Evolutionary conservation across 2,113 vertebrate species (phyloP).

Genomic region (Periophthalmodon schlosseri): DNA sequence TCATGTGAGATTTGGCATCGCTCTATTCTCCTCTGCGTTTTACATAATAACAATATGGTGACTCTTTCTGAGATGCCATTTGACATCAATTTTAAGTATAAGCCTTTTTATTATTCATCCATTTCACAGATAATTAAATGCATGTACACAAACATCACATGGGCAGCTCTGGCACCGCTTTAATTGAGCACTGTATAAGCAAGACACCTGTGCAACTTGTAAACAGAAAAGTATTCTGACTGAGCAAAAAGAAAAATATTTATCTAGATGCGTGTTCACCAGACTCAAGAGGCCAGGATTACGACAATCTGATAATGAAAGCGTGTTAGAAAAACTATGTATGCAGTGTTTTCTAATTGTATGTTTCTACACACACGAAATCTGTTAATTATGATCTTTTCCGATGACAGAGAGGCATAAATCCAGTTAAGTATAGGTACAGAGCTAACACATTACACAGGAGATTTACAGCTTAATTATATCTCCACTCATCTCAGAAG

Average conservation of each 20-base stretch:
- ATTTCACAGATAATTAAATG: slow-evolving; percentile 3
- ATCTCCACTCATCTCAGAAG: slow-evolving; percentile 26
- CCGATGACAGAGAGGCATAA: slow-evolving; percentile 44
- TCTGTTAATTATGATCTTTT: slow-evolving; percentile 62
- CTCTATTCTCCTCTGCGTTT: background rate
- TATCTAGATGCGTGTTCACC: slow-evolving; percentile 7
- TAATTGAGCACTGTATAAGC: background rate
- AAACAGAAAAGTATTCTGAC: slow-evolving; percentile 1
- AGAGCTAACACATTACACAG: slow-evolving; percentile 49
- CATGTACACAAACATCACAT: background rate
- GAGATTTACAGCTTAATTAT: slow-evolving; percentile 64
- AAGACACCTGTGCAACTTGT: background rate
- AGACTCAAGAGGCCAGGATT: slow-evolving; percentile 15
- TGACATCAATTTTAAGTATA: slow-evolving; percentile 21
- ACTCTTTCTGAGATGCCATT: slow-evolving; percentile 10
- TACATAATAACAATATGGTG: slow-evolving; percentile 9
- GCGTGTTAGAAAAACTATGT: slow-evolving; percentile 11
- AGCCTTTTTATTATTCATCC: background rate
- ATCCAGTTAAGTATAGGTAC: slow-evolving; percentile 62
- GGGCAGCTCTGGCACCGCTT: background rate
- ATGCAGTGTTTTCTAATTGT: slow-evolving; percentile 50
- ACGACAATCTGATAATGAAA: slow-evolving; percentile 46
- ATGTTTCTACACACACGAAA: slow-evolving; percentile 46
- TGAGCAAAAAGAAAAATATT: background rate
- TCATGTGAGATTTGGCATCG: slow-evolving; percentile 14